Conservation (phyloP, 1,140 invertebrate genomes). For the Anoplophora glabripennis region DNA sequence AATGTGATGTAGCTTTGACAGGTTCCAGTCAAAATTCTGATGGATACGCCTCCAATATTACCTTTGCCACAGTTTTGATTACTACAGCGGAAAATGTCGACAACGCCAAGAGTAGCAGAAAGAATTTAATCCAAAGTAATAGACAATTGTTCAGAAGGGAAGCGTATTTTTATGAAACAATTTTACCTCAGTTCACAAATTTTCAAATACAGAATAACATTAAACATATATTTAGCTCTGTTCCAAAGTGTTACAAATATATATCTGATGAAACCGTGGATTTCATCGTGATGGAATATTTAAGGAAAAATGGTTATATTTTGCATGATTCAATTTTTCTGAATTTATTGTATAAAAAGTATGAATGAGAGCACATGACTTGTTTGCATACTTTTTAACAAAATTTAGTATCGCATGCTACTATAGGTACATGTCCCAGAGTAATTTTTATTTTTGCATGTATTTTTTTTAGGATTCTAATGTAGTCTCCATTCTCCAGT, state of each 20-base stretch:
- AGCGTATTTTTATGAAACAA: conserved; percentile 34
- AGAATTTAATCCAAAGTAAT: conserved; percentile 10
- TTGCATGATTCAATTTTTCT: conserved; percentile 53
- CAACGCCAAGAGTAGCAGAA: conserved; percentile 21
- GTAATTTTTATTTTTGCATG: conserved; percentile 13
- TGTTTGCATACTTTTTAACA: conserved; percentile 49
- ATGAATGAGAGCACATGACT: conserved; percentile 50
- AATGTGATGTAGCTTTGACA: too few species aligned
- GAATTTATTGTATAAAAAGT: too few species aligned
- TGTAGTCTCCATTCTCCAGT: conserved; percentile 55
- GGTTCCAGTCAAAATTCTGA: conserved; percentile 24
- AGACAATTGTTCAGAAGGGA: conserved; percentile 31
- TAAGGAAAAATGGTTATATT: conserved; percentile 48
- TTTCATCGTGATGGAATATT: conserved; percentile 56
- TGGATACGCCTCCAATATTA: conserved; percentile 26
- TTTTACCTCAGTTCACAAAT: conserved; percentile 31
- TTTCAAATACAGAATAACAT: conserved; percentile 31
- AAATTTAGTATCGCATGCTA: too few species aligned
- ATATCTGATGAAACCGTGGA: conserved; percentile 46
- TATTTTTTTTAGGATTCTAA: conserved; percentile 7
- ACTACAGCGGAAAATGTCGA: not conserved
- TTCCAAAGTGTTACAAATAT: conserved; percentile 46
- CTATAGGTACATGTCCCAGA: too few species aligned
- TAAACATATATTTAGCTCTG: conserved; percentile 26
- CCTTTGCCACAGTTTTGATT: conserved; percentile 16